A percentile compares a stretch with the other conserved stretches of the same genome.
These are phyloP conservation scores for Intellagama lesueurii DNA, from an alignment of 2,797 vertebrate species.

Conservation along the genomic window DNA sequence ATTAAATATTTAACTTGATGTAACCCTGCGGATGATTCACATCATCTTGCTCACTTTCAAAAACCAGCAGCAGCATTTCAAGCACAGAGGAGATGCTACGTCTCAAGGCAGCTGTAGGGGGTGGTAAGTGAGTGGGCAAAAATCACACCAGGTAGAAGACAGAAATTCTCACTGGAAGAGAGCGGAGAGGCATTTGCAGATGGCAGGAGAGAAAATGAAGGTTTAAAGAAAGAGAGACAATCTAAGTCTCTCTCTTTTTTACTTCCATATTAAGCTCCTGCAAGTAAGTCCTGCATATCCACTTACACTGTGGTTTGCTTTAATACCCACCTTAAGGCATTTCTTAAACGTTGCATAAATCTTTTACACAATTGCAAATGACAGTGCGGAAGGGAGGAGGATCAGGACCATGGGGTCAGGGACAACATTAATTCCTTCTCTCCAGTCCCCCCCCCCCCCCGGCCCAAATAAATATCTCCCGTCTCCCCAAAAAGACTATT, in stretches of 20 bases:
- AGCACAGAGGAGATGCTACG: neutral
- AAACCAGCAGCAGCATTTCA: neutral
- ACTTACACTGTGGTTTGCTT: neutral
- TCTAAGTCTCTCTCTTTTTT: neutral
- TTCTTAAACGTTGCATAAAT: neutral
- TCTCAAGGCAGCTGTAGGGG: neutral
- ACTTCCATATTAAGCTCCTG: neutral
- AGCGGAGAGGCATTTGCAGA: neutral
- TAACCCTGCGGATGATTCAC: constrained; percentile 13
- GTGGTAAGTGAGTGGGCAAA: neutral
- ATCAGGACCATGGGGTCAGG: neutral
- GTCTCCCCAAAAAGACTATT: neutral
- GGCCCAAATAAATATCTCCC: neutral
- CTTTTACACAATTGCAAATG: neutral
- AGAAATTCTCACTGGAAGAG: neutral
- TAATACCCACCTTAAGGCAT: neutral
- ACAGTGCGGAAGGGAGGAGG: neutral
- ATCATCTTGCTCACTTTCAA: neutral
- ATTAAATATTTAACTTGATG: constrained; percentile 25
- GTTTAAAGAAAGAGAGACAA: neutral
- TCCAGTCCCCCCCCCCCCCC: neutral
- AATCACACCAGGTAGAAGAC: neutral
- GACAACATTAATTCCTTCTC: neutral
- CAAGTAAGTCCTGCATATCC: neutral
- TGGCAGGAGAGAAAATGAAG: neutral